Evolutionary conservation across 2,888 invertebrate genomes (phyloP), one percentile per base, ranked within the genome.

Genomic region (Ectropis crepuscularia): DNA sequence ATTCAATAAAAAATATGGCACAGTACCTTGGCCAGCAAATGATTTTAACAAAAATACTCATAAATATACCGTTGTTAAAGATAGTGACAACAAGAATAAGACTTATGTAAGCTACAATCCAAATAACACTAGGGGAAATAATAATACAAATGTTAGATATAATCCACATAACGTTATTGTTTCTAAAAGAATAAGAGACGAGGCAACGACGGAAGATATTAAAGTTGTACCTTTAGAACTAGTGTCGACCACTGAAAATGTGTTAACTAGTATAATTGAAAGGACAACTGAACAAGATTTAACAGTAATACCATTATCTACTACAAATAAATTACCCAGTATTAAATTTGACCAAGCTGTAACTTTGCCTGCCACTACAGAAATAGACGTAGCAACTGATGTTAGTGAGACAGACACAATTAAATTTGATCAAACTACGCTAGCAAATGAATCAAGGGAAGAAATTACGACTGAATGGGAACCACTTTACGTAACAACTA

Each of bases 211-310:
- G 12, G 65, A 80, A 75, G 87, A 88, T 70, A 80, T 79, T 65
- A 87, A 84, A 75, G 87, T 89, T 36, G 87, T 92, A 76, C 92
- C 92, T 28, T 69, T 91, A 82, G 92, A 92, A 79, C 75, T 92
- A 65, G 53, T 88, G 65, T 89, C 87, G 75, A 92, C 92, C 73
- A 91, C 91, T 42, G 86, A 88, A 70, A 83, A 85, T 77, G 67
- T 70, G 65, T 63, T 82, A 65, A 48, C 77, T 54, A 87, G 83
- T 75, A 75, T 86, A 53, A 53, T 81, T 45, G 90, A 91, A 57
- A 90, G 86, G 71, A 90, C 88, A 43, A 79, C 82, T 39, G 88
- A 88, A 66, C 75, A 76, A 8, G 89, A 92, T 75, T 77, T 91
- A 58, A 88, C 89, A 36, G 92, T 92, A 0, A 90, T 92, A 62